Conservation (phyloP, 2,797 vertebrate species). For the Parambassis ranga region DNA sequence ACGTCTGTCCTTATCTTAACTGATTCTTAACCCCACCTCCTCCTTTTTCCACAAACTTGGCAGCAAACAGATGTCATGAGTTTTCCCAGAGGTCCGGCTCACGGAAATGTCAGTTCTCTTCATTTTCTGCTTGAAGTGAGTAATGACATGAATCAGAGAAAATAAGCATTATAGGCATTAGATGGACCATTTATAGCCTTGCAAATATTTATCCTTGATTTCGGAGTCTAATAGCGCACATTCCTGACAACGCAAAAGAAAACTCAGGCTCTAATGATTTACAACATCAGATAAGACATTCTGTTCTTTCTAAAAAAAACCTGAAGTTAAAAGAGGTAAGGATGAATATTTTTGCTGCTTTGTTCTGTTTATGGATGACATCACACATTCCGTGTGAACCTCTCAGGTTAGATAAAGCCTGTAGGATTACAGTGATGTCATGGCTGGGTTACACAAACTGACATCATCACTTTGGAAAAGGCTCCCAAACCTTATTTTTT, state of each 20-base stretch:
- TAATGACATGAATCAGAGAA: constrained; percentile 11
- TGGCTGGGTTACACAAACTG: constrained; percentile 13
- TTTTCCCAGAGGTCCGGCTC: constrained; percentile 46
- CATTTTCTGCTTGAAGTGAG: constrained; percentile 13
- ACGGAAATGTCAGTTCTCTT: constrained; percentile 41
- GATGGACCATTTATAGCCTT: constrained; percentile 10
- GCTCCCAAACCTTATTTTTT: constrained; percentile 17
- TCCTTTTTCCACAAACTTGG: constrained; percentile 27
- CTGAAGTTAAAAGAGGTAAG: background rate
- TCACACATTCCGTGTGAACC: constrained; percentile 22
- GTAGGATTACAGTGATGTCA: constrained; percentile 43
- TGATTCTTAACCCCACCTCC: constrained; percentile 3
- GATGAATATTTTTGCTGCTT: constrained; percentile 32
- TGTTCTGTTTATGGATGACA: constrained; percentile 22
- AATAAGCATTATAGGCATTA: constrained; percentile 23
- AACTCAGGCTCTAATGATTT: background rate
- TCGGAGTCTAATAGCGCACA: background rate
- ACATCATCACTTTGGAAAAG: constrained; percentile 21
- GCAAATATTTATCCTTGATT: background rate
- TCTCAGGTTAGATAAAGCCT: background rate
- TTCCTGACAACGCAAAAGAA: background rate
- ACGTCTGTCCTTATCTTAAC: constrained; percentile 35
- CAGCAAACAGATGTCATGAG: constrained; percentile 41
- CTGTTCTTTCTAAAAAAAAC: background rate
- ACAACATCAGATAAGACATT: background rate